phyloP scores from a whole-genome alignment of 2,797 vertebrate species.

The Pelobates cultripes region DNA sequence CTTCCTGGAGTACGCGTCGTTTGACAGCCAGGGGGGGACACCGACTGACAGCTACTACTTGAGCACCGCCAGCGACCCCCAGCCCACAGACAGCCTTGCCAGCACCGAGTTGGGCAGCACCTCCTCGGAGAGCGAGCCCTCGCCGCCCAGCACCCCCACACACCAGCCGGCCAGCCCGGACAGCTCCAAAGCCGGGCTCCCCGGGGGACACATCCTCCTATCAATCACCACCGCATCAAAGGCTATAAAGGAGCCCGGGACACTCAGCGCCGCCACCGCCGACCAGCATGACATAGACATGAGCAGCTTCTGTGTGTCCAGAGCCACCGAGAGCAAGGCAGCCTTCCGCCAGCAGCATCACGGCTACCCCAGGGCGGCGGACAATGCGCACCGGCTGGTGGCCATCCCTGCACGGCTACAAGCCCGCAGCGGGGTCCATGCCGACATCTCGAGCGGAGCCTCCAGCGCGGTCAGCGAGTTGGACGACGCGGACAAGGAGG shows the following conservation, averaged over 20 bases:
- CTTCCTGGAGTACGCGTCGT: slow-evolving; percentile 94
- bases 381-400: slow-evolving; percentile 66
- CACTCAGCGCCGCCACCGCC: slow-evolving; percentile 69
- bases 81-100: slow-evolving; percentile 61
- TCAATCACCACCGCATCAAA: slow-evolving; percentile 87
- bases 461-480: slow-evolving; percentile 96
- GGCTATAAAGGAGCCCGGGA: slow-evolving; percentile 83
- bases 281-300: slow-evolving; percentile 82
- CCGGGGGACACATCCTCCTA: slow-evolving; percentile 81
- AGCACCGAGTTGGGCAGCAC: slow-evolving; percentile 78
- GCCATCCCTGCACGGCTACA: slow-evolving; percentile 89
- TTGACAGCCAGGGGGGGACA: slow-evolving; percentile 79
- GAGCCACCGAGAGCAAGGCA: slow-evolving; percentile 75
- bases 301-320: slow-evolving; percentile 81
- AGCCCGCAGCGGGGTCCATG: slow-evolving; percentile 76
- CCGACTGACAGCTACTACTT: slow-evolving; percentile 67
- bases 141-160: slow-evolving; percentile 56
- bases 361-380: neutral
- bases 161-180: slow-evolving; percentile 49
- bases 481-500: slow-evolving; percentile 96
- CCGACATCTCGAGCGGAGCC: slow-evolving; percentile 91
- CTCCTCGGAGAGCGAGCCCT: slow-evolving; percentile 76
- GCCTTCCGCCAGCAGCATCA: slow-evolving; percentile 66
- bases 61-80: slow-evolving; percentile 61
- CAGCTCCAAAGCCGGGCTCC: slow-evolving; percentile 56